Conservation (phyloP, 2,113 vertebrate genomes). For the Poecilia latipinna region DNA sequence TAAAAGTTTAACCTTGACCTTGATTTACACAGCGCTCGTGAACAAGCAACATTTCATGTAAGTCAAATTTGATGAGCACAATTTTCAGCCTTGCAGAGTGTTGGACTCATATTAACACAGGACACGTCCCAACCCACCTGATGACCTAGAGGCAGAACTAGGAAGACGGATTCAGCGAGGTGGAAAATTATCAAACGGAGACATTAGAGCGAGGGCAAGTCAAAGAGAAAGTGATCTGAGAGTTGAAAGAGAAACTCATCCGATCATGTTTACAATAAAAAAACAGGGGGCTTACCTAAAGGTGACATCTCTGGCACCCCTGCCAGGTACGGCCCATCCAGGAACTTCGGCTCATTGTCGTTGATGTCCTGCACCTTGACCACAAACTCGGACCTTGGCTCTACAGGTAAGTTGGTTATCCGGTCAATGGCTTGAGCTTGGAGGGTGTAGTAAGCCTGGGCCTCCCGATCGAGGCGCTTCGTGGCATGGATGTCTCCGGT, state of each 20-base stretch:
- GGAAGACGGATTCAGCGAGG: conserved; percentile 46
- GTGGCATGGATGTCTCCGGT: conserved; percentile 97
- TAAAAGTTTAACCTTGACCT: conserved; percentile 17
- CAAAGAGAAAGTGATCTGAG: conserved; percentile 36
- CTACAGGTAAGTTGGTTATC: conserved; percentile 88
- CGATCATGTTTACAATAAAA: conserved; percentile 3
- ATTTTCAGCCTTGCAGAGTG: conserved; percentile 27
- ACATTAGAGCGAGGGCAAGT: conserved; percentile 39
- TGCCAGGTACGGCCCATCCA: conserved; percentile 92
- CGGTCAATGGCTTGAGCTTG: conserved; percentile 91
- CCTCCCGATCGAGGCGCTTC: conserved; percentile 94
- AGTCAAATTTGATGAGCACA: conserved; percentile 36
- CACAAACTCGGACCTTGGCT: conserved; percentile 93
- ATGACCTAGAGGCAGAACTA: conserved; percentile 46
- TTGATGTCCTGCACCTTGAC: conserved; percentile 99
- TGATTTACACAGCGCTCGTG: background rate
- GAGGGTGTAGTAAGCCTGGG: conserved; percentile 94
- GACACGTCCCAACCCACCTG: conserved; percentile 17
- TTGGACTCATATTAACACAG: conserved; percentile 53
- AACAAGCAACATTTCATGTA: background rate
- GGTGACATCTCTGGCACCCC: conserved; percentile 96
- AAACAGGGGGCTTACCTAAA: conserved; percentile 83
- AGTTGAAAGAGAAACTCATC: background rate
- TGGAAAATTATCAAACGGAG: conserved; percentile 66
- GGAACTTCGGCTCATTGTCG: conserved; percentile 95